Evolutionary conservation across 2,113 vertebrate species (phyloP).

Genomic region (Apteryx owenii): DNA sequence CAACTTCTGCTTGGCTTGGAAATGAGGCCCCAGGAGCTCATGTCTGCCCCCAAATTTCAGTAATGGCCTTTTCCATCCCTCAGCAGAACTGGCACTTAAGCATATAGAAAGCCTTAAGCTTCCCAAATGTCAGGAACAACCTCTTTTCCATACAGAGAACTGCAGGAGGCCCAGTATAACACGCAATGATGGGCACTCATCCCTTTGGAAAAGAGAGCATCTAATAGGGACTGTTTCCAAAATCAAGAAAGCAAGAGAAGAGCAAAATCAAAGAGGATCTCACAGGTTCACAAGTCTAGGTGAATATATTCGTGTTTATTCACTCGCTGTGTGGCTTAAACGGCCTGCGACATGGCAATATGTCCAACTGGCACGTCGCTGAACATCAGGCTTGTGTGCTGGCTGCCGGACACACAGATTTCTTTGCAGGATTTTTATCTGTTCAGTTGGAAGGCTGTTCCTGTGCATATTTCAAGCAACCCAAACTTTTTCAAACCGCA

Average conservation of each 20-base stretch:
- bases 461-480: background rate
- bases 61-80: background rate
- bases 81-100: background rate
- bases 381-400: background rate
- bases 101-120: background rate
- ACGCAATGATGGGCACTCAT: background rate
- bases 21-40: background rate
- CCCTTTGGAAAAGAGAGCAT: background rate
- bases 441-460: background rate
- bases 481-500: background rate
- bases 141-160: background rate
- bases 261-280: background rate
- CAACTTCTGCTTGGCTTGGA: background rate
- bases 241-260: background rate
- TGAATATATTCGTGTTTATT: background rate
- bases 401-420: background rate
- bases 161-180: accelerated
- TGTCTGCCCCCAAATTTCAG: background rate
- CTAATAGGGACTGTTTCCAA: background rate
- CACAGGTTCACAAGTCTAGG: background rate
- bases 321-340: background rate
- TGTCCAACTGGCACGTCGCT: accelerated
- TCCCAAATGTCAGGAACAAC: background rate
- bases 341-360: background rate
- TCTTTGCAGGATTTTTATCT: background rate